Evolutionary conservation across 2,797 vertebrate species (phyloP).

Genomic region (Masticophis lateralis): DNA sequence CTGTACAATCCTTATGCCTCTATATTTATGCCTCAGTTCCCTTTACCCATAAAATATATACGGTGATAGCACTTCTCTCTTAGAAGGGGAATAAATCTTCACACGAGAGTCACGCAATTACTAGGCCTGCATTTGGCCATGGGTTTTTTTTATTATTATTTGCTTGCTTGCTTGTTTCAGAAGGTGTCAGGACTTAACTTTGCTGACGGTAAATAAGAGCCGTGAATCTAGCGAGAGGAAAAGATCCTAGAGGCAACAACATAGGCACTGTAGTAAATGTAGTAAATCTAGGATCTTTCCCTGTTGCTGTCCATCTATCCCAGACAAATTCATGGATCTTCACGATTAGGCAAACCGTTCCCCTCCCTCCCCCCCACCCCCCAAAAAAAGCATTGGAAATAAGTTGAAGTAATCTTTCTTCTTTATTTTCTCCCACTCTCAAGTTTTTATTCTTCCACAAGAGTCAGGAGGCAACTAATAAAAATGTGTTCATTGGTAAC

Average conservation of each 20-base stretch:
- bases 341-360: background rate
- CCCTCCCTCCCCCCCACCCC: rapidly evolving
- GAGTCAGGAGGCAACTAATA: background rate
- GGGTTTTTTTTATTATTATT: background rate
- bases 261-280: background rate
- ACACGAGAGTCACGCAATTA: background rate
- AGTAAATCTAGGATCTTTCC: background rate
- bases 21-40: background rate
- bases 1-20: background rate
- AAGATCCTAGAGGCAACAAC: background rate
- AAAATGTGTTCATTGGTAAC: background rate
- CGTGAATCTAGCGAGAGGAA: background rate
- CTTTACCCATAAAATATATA: background rate
- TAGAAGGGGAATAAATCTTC: background rate
- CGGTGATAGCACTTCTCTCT: background rate
- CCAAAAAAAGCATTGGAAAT: background rate
- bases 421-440: too few species aligned
- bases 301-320: background rate
- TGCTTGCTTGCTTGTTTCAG: background rate
- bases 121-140: background rate
- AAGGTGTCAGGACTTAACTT: background rate
- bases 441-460: background rate
- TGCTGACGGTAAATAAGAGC: background rate
- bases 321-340: background rate
- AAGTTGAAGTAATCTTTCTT: background rate